Evolutionary conservation across 2,113 vertebrate species (phyloP), one percentile per base, ranked within the genome.

Genomic region (Podilymbus podiceps): DNA sequence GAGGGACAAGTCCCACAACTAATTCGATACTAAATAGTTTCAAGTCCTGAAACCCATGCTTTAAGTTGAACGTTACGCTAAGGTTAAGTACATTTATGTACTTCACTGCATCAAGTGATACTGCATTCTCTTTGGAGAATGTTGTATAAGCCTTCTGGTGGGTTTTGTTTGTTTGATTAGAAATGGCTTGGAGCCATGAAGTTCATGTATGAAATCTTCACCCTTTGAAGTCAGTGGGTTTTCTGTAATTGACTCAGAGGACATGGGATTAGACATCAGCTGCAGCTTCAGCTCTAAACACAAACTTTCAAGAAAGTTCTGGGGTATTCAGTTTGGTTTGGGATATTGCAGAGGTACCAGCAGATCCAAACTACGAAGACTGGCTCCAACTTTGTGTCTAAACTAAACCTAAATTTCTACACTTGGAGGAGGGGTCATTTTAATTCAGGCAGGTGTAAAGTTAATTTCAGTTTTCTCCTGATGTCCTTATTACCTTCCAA

Each of bases 141-240:
- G 60, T 35, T 92, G 69, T 59, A 31, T 84, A 90, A 93, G 73
- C 80, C 58, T 92, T 92, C 66, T 95, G 31, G 49, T 81, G 76
- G 73, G 52, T 72, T 93, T 96, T 92, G 52, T 60, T 94, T 95
- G 86, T 84, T 78, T 90, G 83, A 93, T 90, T 94, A 78, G 73
- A 89, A 93, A 92, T 88, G 83, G 86, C 84, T 95, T 4, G 1
- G 66, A 92, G 95, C 80, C 79, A 90, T 47, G 38, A 72, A 95
- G 84, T 69, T 85, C 76, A 79, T 89, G 66, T 96, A 94, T 79
- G 80, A 95, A 93, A 93, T 93, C 75, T 87, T 75, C 62, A 89
- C 77, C 42, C 89, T 96, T 95, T 96, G 93, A 96, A 96, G 90
- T 91, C 40, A 79, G 25, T 0, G 7, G 13, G 31, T 78, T 91